A percentile compares a stretch with the other conserved stretches of the same genome.
Evolutionary conservation across 2,113 vertebrate species (phyloP).

Genomic region (Telmatochromis sp.): DNA sequence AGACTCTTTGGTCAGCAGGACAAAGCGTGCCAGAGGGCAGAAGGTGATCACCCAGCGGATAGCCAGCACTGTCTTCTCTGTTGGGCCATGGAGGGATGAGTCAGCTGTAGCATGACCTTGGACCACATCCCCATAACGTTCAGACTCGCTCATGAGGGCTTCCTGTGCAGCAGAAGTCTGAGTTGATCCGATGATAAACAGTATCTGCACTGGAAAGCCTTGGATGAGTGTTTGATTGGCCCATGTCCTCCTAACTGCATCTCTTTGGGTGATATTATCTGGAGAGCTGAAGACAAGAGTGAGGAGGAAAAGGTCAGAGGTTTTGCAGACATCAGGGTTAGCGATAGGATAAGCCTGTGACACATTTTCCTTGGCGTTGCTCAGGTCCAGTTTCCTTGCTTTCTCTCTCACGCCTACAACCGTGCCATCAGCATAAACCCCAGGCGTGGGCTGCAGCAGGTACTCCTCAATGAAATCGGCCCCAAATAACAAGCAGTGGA

Average conservation of each 20-base stretch:
- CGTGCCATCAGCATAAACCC: constrained; percentile 71
- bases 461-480: constrained; percentile 89
- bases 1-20: constrained; percentile 77
- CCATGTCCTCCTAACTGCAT: constrained; percentile 80
- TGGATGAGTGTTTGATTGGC: constrained; percentile 71
- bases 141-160: constrained; percentile 67
- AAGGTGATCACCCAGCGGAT: constrained; percentile 80
- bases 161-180: constrained; percentile 53
- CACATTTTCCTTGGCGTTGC: constrained; percentile 64
- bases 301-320: constrained; percentile 78
- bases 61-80: constrained; percentile 69
- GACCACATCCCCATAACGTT: constrained; percentile 74
- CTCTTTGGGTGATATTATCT: constrained; percentile 69
- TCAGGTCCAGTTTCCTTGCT: constrained; percentile 77
- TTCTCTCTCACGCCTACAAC: constrained; percentile 75
- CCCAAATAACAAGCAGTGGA: constrained; percentile 86
- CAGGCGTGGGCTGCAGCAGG: constrained; percentile 76
- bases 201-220: constrained; percentile 53
- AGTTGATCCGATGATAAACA: constrained; percentile 80
- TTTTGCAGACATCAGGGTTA: constrained; percentile 60
- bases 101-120: constrained; percentile 74
- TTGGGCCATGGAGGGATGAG: constrained; percentile 54
- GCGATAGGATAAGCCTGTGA: constrained; percentile 64
- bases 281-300: constrained; percentile 76
- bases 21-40: constrained; percentile 79